A percentile compares a stretch with the other conserved stretches of the same genome.
Evolutionary conservation across 2,113 vertebrate species (phyloP).

Genomic region (Bos indicus): DNA sequence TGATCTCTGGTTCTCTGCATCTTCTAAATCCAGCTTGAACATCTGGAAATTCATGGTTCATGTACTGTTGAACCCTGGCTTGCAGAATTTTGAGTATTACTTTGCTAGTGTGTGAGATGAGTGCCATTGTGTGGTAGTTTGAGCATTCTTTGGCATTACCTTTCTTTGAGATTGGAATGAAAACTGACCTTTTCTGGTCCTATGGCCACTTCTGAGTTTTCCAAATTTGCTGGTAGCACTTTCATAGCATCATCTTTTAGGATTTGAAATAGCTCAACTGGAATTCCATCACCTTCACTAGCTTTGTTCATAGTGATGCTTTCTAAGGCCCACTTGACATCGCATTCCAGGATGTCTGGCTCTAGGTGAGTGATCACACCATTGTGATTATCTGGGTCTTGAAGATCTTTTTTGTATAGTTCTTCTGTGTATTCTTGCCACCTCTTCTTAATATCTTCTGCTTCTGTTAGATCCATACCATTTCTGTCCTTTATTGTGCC

Average conservation of each 20-base stretch:
- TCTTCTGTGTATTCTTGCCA: background rate
- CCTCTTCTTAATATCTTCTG: background rate
- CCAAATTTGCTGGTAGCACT: background rate
- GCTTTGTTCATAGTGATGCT: background rate
- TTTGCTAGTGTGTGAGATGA: background rate
- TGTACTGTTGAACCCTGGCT: background rate
- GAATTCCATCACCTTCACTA: background rate
- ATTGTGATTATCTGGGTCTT: background rate
- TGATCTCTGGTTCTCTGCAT: background rate
- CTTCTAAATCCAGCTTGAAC: background rate
- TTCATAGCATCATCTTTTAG: background rate
- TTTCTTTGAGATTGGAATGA: background rate
- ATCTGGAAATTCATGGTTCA: background rate
- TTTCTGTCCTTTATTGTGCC: background rate
- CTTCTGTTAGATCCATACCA: background rate
- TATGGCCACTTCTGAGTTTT: background rate
- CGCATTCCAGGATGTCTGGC: background rate
- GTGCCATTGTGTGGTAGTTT: background rate
- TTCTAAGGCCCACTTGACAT: background rate
- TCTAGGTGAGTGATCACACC: background rate
- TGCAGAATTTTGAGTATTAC: background rate
- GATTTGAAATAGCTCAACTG: background rate
- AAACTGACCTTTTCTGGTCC: background rate
- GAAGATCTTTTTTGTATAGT: background rate
- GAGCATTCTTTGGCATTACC: background rate